A percentile compares a stretch with the other conserved stretches of the same genome.
Evolutionary conservation across 2,797 vertebrate species (phyloP).

Genomic region (Phaenicophaeus curvirostris): DNA sequence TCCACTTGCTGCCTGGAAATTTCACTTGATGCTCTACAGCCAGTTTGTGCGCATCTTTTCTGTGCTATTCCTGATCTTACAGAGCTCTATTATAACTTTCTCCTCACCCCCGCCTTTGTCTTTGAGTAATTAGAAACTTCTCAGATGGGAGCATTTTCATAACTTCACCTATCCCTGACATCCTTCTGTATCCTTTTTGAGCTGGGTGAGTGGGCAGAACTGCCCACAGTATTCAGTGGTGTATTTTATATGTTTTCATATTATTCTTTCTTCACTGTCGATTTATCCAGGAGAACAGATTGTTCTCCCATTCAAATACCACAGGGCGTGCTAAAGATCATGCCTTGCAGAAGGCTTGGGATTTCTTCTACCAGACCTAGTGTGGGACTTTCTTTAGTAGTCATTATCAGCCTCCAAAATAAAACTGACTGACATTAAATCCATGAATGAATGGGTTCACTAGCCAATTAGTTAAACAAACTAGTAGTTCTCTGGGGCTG

Average conservation of each 20-base stretch:
- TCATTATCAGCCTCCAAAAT: background rate
- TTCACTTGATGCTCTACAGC: background rate
- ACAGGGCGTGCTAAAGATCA: accelerated
- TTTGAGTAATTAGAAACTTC: background rate
- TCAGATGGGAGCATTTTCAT: background rate
- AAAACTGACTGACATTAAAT: background rate
- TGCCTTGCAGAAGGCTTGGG: background rate
- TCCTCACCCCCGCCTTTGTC: background rate
- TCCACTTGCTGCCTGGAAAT: background rate
- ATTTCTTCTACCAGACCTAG: background rate
- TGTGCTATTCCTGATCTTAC: background rate
- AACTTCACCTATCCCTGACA: background rate
- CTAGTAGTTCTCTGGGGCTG: background rate
- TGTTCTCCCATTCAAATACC: background rate
- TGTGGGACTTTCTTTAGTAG: background rate
- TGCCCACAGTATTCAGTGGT: background rate
- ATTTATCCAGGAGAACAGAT: background rate
- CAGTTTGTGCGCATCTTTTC: background rate
- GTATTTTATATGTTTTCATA: background rate
- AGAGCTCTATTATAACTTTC: background rate
- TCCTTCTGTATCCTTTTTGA: background rate
- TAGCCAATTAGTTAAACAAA: background rate
- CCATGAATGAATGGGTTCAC: background rate
- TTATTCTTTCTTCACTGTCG: background rate
- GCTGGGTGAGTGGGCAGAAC: background rate